Conservation (phyloP, 2,113 vertebrate species). For the Rhinolophus sinicus region DNA sequence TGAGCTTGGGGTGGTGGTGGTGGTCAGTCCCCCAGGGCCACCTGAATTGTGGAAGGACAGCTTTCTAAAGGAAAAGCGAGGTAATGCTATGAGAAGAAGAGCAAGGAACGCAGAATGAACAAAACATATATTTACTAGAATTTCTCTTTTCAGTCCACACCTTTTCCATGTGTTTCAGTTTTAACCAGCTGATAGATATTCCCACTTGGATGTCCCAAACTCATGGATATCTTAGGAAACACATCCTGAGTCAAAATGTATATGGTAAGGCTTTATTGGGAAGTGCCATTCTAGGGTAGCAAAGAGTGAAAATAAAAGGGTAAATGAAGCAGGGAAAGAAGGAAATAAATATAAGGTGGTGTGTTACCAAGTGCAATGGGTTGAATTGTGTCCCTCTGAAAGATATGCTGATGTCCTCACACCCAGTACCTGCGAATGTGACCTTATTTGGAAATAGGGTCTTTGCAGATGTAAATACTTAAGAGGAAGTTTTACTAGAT, state of each 20-base stretch:
- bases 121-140: background rate
- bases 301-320: background rate
- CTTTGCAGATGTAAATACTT: background rate
- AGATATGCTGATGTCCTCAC: background rate
- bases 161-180: background rate
- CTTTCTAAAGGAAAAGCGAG: background rate
- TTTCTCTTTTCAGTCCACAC: background rate
- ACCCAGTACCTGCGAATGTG: background rate
- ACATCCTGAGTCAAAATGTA: background rate
- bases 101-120: background rate
- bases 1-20: background rate
- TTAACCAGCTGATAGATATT: background rate
- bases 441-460: background rate
- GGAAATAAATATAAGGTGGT: background rate
- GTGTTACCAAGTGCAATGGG: background rate
- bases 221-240: background rate
- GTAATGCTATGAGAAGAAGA: background rate
- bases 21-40: background rate
- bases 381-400: background rate
- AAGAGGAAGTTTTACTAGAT: background rate
- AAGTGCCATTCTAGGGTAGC: background rate
- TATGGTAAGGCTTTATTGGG: background rate
- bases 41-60: background rate
- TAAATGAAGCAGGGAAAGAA: background rate
- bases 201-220: background rate